phyloP scores from a whole-genome alignment of 2,113 vertebrate species.

The Pterocles gutturalis region DNA sequence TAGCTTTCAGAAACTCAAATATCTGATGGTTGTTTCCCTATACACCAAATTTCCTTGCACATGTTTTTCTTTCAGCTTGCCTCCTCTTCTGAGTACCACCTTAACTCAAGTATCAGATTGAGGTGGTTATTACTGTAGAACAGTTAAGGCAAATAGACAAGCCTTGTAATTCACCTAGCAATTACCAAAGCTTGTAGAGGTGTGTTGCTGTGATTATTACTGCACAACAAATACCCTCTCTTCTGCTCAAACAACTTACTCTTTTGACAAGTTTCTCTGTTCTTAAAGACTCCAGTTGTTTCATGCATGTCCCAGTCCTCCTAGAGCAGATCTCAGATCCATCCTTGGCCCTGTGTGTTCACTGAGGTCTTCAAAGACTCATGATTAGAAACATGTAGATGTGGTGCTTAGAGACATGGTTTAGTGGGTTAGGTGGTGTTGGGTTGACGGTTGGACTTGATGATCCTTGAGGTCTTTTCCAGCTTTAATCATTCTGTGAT shows the following conservation, averaged over 20 bases:
- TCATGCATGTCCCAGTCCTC: not conserved
- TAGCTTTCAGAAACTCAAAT: not conserved
- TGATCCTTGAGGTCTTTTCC: too few relatives aligned
- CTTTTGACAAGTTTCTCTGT: not conserved
- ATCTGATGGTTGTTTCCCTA: not conserved
- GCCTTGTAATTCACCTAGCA: not conserved
- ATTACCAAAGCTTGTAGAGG: not conserved
- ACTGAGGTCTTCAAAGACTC: not conserved
- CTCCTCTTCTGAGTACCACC: not conserved
- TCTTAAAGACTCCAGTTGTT: not conserved
- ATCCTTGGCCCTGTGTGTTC: not conserved
- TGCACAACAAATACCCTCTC: not conserved
- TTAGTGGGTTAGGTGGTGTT: too few relatives aligned
- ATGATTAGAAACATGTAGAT: not conserved
- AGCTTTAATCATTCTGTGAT: not conserved
- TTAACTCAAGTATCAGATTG: not conserved
- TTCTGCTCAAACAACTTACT: not conserved
- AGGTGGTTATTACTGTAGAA: not conserved
- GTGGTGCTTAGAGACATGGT: too few relatives aligned
- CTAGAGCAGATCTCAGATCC: not conserved
- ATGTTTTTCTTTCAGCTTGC: not conserved
- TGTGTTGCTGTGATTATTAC: not conserved
- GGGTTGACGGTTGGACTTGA: too few relatives aligned
- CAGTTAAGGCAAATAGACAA: slow-evolving; percentile 12
- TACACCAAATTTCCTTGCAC: not conserved